phyloP scores from a whole-genome alignment of 2,113 vertebrate species.

The Candoia aspera region DNA sequence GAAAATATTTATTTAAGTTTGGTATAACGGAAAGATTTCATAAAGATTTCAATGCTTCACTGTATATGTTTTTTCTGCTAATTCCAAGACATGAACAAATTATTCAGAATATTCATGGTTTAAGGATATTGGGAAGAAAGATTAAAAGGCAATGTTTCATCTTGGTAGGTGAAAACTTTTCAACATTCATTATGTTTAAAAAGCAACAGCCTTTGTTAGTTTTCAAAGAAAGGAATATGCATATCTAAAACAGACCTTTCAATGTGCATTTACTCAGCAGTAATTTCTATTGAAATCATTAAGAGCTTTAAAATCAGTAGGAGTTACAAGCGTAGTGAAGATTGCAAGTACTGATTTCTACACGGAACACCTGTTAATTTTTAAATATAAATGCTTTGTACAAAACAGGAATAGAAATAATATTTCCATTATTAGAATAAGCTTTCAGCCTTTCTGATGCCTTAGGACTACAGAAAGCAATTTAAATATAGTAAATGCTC shows the following conservation, averaged over 20 bases:
- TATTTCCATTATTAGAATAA: not conserved
- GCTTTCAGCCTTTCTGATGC: not conserved
- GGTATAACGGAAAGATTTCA: slow-evolving; percentile 45
- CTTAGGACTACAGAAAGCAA: not conserved
- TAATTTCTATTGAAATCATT: not conserved
- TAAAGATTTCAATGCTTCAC: slow-evolving; percentile 38
- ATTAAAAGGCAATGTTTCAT: not conserved
- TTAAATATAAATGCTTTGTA: slow-evolving; percentile 6
- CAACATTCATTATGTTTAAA: slow-evolving; percentile 4
- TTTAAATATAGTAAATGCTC: not conserved
- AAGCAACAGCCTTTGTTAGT: not conserved
- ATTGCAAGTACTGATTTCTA: not conserved
- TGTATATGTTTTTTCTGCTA: slow-evolving; percentile 29
- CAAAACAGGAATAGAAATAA: not conserved
- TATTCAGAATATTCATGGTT: slow-evolving; percentile 23
- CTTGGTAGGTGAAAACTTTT: not conserved
- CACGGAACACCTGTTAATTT: not conserved
- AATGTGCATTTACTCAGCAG: not conserved
- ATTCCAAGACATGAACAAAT: not conserved
- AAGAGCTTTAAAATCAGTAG: not conserved
- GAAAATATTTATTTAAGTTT: slow-evolving; percentile 68
- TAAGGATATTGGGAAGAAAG: slow-evolving; percentile 17
- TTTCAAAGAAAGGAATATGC: slow-evolving; percentile 19
- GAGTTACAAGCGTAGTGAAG: not conserved
- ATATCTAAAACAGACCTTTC: not conserved